These are phyloP conservation scores for Eupithecia abbreviata DNA, from an alignment of 2,888 invertebrate species.

Conservation along the genomic window DNA sequence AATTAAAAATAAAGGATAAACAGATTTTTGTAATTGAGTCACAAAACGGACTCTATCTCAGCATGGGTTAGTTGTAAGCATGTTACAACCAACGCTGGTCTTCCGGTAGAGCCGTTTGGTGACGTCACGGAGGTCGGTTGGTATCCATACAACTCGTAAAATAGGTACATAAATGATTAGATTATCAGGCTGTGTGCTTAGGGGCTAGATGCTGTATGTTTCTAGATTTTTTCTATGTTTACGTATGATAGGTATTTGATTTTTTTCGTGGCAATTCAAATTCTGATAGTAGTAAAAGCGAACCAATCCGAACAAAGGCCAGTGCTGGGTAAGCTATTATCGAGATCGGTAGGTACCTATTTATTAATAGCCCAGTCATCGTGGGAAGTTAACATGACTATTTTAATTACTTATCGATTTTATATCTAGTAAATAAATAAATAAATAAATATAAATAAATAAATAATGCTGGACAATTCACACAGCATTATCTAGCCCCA, in stretches of 20 bases:
- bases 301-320: conserved; percentile 52
- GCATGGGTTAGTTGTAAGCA: too few species aligned
- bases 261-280: neutral
- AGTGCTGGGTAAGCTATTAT: conserved; percentile 48
- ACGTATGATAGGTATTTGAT: neutral
- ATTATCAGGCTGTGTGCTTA: neutral
- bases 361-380: conserved; percentile 42
- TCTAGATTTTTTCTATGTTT: neutral
- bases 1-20: too few species aligned
- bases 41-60: too few species aligned
- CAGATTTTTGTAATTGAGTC: too few species aligned
- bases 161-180: neutral
- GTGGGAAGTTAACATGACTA: conserved; percentile 54
- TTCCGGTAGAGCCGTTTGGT: too few species aligned
- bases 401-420: conserved; percentile 45
- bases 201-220: neutral
- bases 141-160: neutral
- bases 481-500: too few species aligned
- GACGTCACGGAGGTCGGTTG: too few species aligned
- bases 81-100: too few species aligned
- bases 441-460: too few species aligned
- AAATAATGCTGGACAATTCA: too few species aligned
- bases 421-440: too few species aligned
- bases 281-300: neutral
- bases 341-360: conserved; percentile 31